Conservation (phyloP, 2,113 vertebrate species). For the Leptodactylus fuscus region DNA sequence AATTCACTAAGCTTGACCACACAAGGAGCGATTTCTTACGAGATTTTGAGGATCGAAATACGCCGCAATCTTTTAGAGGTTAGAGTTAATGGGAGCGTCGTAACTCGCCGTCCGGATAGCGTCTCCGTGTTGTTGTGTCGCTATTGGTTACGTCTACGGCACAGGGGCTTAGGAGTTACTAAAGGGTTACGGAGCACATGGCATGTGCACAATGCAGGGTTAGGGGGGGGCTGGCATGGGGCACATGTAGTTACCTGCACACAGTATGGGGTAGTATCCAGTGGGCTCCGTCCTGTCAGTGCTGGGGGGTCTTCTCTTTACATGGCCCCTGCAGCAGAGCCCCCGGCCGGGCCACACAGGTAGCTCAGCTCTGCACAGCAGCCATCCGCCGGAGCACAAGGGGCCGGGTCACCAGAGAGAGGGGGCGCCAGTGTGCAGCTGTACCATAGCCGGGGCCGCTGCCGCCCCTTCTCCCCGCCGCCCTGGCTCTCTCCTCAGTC, state of each 20-base stretch:
- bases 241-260: constrained; percentile 39
- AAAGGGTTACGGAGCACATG: constrained; percentile 40
- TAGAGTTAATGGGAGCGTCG: too few species aligned
- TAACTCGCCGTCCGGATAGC: too few species aligned
- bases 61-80: too few species aligned
- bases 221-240: too few species aligned
- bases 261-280: constrained; percentile 17
- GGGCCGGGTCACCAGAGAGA: not conserved
- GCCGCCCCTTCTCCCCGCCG: not conserved
- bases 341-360: constrained; percentile 90
- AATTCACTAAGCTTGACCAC: too few species aligned
- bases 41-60: too few species aligned
- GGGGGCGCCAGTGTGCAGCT: constrained; percentile 60
- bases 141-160: too few species aligned
- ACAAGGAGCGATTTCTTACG: too few species aligned
- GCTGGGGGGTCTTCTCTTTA: not conserved
- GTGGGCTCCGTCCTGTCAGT: not conserved
- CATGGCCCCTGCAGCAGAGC: constrained; percentile 10
- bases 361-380: constrained; percentile 83
- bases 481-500: constrained; percentile 26
- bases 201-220: constrained; percentile 50
- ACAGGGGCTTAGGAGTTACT: too few species aligned
- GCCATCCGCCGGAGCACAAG: constrained; percentile 63
- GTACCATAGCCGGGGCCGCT: not conserved
- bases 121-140: too few species aligned